Percentiles rank a stretch among this genome's conserved stretches.
phyloP scores from a whole-genome alignment of 2,113 vertebrate species.

The Albula goreensis region DNA sequence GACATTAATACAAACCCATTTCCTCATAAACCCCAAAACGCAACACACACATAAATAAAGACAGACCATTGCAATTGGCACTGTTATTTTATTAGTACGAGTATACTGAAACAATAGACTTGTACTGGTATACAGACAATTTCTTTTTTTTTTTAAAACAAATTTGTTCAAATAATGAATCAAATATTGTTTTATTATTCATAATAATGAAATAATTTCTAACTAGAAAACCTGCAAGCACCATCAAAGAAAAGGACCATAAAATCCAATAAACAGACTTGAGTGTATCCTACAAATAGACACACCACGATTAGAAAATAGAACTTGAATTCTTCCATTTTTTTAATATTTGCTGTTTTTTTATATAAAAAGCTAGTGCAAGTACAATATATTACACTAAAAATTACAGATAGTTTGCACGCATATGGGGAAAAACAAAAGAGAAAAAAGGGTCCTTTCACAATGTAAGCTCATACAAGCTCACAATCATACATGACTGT shows the following conservation, averaged over 20 bases:
- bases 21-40: not conserved
- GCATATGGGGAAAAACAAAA: slow-evolving; percentile 71
- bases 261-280: slow-evolving; percentile 94
- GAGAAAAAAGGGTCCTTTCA: slow-evolving; percentile 78
- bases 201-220: slow-evolving; percentile 95
- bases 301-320: slow-evolving; percentile 92
- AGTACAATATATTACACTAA: slow-evolving; percentile 88
- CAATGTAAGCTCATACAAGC: slow-evolving; percentile 80
- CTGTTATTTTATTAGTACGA: slow-evolving; percentile 94
- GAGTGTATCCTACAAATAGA: slow-evolving; percentile 94
- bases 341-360: slow-evolving; percentile 76
- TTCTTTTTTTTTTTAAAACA: slow-evolving; percentile 88
- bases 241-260: slow-evolving; percentile 97
- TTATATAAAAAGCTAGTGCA: slow-evolving; percentile 88
- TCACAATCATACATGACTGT: slow-evolving; percentile 54
- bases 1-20: not conserved
- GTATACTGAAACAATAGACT: slow-evolving; percentile 85
- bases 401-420: slow-evolving; percentile 85
- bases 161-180: slow-evolving; percentile 97
- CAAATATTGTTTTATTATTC: slow-evolving; percentile 90
- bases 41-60: slow-evolving; percentile 24
- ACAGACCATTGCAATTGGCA: slow-evolving; percentile 77
- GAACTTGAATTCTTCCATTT: slow-evolving; percentile 88
- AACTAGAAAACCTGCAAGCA: slow-evolving; percentile 97
- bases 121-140: slow-evolving; percentile 93